Percentiles rank a stretch among this genome's conserved stretches.
Conservation (phyloP, 2,888 invertebrate species). For the Ephialtes manifestator region DNA sequence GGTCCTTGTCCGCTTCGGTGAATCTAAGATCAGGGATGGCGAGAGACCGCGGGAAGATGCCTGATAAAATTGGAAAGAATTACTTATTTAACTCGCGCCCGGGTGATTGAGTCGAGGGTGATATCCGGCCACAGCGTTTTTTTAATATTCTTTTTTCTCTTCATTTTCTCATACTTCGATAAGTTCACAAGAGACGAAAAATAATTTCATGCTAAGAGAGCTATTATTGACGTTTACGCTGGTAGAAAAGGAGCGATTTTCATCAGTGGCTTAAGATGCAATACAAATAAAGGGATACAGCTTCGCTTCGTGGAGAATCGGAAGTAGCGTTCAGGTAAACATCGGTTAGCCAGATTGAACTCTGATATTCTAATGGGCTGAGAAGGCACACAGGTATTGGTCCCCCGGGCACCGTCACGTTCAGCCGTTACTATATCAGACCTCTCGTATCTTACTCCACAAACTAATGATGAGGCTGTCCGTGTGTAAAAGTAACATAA, state of each 20-base stretch:
- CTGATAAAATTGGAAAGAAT: conserved; percentile 83
- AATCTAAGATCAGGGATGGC: conserved; percentile 42
- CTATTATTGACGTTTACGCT: conserved; percentile 16
- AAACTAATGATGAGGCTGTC: conserved; percentile 79
- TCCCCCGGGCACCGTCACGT: conserved; percentile 81
- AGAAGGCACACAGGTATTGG: conserved; percentile 73
- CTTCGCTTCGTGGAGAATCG: conserved; percentile 15
- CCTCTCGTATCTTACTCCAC: conserved; percentile 77
- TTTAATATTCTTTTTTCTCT: conserved; percentile 21
- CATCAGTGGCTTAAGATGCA: not conserved
- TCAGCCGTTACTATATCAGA: conserved; percentile 64
- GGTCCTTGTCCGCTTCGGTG: conserved; percentile 47
- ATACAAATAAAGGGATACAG: conserved; percentile 2
- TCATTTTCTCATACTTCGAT: not conserved
- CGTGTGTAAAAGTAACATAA: conserved; percentile 76
- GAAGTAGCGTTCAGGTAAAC: conserved; percentile 68
- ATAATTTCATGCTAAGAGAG: conserved; percentile 18
- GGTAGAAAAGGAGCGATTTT: conserved; percentile 1
- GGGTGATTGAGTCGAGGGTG: conserved; percentile 60
- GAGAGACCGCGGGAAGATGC: conserved; percentile 63
- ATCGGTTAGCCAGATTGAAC: conserved; percentile 79
- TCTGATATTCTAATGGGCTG: conserved; percentile 84
- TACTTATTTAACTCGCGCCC: conserved; percentile 80
- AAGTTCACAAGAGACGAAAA: conserved; percentile 8
- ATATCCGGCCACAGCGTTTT: conserved; percentile 57